Evolutionary conservation across 2,888 invertebrate genomes (phyloP).

Genomic region (Tetramorium bicarinatum): DNA sequence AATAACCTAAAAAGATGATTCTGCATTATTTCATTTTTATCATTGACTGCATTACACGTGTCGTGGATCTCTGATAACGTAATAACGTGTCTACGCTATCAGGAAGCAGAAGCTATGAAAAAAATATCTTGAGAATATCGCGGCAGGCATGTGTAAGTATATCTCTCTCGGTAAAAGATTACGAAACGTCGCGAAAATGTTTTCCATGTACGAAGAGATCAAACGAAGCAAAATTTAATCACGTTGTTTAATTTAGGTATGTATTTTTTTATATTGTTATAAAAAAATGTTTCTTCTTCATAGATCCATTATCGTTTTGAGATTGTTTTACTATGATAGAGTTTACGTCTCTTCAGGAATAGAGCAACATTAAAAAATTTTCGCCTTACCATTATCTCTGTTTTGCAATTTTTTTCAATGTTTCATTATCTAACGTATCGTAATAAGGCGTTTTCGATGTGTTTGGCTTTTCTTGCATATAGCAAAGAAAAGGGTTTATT

Average conservation of each 20-base stretch:
- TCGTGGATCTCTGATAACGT: slow-evolving; percentile 15
- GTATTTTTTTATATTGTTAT: slow-evolving; percentile 18
- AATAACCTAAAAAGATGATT: slow-evolving; percentile 10
- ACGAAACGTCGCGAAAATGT: not conserved
- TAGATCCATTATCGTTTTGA: slow-evolving; percentile 26
- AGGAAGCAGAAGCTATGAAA: slow-evolving; percentile 15
- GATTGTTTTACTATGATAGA: slow-evolving; percentile 41
- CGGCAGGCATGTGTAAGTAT: slow-evolving; percentile 6
- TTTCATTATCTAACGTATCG: slow-evolving; percentile 68
- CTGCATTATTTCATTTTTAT: slow-evolving; percentile 18
- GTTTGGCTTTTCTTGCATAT: slow-evolving; percentile 75
- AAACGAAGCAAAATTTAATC: not conserved
- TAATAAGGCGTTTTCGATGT: slow-evolving; percentile 85
- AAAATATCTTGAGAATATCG: slow-evolving; percentile 2
- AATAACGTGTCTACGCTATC: slow-evolving; percentile 26
- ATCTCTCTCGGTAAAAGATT: slow-evolving; percentile 1
- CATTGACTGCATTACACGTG: not conserved
- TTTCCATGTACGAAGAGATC: not conserved
- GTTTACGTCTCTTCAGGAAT: slow-evolving; percentile 40
- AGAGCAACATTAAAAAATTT: slow-evolving; percentile 68
- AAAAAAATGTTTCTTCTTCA: slow-evolving; percentile 9
- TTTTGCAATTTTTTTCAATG: slow-evolving; percentile 62
- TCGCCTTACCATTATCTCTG: slow-evolving; percentile 64
- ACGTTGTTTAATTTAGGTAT: not conserved
- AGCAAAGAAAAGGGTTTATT: slow-evolving; percentile 60